Base-by-base conservation (phyloP, 2,888 invertebrate genomes). In the Ommatoiulus sabulosus region DNA sequence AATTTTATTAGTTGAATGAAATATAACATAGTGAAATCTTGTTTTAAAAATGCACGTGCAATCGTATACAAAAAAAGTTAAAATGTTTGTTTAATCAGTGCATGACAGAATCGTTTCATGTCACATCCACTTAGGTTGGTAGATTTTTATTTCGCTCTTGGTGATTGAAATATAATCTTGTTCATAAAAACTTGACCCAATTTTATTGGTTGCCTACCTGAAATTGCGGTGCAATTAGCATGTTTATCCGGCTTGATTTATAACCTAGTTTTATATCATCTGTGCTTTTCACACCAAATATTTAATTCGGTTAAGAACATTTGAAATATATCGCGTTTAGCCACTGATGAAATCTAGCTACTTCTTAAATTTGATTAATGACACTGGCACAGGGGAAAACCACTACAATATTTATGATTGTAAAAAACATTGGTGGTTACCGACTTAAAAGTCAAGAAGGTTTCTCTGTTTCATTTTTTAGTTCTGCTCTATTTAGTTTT, bases 141-240 rank as follows among this genome's bases (percentile, higher is more conserved):
- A 1, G 20, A 72, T 72, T 72, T 72, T 24, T 72, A 72, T 72
- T 72, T 72, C 72, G 72, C 24, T 20, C 72, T 72, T 8, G 24
- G 24, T 24, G 7, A 72, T 72, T 72, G 72, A 72, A 72, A 72
- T 72, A 72, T 72, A 72, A 72, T 24, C 24, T 72, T 72, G 72
- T 20, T 7, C 72, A 72, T 20, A 72, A 72, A 72, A 72, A 24
- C 72, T 72, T 72, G 72, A 72, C 72, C 72, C 72, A 72, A 72
- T 72, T 72, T 72, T 72, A 72, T 72, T 72, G 72, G 72, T 72
- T n/a, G 24, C 72, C 72, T 72, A 72, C 72, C 24, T 72, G 24
- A 72, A 72, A 63, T 24, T 72, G 72, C 24, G 24, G 3, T 24
- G 72, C 72, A 72, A 72, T 72, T 72, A 72, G 24, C 72, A 72